A percentile compares a stretch with the other conserved stretches of the same genome.
phyloP scores from a whole-genome alignment of 2,113 vertebrate species.

The Periophthalmodon schlosseri region DNA sequence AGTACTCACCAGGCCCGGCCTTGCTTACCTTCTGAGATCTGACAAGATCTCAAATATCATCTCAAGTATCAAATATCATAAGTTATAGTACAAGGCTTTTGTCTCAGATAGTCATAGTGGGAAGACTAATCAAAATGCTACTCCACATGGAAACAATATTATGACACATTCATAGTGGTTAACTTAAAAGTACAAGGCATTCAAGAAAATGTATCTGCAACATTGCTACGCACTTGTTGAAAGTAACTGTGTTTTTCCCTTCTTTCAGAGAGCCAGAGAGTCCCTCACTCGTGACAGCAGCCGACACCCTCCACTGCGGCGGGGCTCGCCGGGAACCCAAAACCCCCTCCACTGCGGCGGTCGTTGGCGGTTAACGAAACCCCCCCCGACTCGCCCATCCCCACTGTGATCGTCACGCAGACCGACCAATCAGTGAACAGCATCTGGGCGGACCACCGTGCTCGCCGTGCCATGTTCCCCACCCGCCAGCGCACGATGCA shows the following conservation, averaged over 20 bases:
- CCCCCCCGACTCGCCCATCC: conserved; percentile 71
- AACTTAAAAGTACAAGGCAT: no score
- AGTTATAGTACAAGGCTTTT: no score
- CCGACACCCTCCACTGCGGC: conserved; percentile 71
- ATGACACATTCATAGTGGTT: no score
- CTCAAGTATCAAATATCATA: no score
- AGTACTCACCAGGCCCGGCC: no score
- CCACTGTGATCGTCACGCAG: conserved; percentile 76
- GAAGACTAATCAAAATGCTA: no score
- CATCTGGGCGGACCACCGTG: conserved; percentile 92
- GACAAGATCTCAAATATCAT: no score
- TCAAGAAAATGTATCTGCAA: no score
- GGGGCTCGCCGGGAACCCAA: no score
- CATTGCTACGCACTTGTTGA: neutral
- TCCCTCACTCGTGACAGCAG: conserved; percentile 80
- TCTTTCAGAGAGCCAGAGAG: conserved; percentile 82
- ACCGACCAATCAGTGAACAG: conserved; percentile 78
- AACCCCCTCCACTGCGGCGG: conserved; percentile 69
- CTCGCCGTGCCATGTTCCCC: conserved; percentile 90
- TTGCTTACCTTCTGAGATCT: no score
- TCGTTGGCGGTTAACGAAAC: conserved; percentile 73
- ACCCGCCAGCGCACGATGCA: conserved; percentile 83
- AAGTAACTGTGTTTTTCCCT: neutral
- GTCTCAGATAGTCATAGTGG: no score
- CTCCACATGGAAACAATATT: no score